Percentiles rank a stretch among this genome's conserved stretches.
These are phyloP conservation scores for Gonatopus flavifemur DNA, from an alignment of 1,140 invertebrate species.

Conservation along the genomic window DNA sequence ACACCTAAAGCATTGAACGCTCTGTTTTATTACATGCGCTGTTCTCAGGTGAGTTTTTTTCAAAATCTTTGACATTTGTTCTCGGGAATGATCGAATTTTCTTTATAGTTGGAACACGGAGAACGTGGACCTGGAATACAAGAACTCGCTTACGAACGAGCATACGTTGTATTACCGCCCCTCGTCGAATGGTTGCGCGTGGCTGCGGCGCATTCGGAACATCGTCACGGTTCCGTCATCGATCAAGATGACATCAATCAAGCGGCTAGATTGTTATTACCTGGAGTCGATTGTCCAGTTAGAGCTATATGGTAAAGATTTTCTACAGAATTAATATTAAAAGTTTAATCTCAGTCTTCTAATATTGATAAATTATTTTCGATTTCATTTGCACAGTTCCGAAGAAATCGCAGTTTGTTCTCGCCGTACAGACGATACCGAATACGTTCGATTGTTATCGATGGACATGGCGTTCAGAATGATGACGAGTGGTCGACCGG, in stretches of 20 bases:
- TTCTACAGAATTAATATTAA: background rate
- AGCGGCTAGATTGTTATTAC: slow-evolving; percentile 79
- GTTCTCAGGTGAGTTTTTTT: slow-evolving; percentile 71
- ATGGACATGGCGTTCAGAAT: slow-evolving; percentile 80
- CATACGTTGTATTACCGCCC: slow-evolving; percentile 83
- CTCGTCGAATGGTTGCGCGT: slow-evolving; percentile 86
- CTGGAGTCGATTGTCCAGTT: slow-evolving; percentile 86
- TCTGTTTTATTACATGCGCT: slow-evolving; percentile 89
- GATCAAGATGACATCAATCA: slow-evolving; percentile 88
- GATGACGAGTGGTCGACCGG: slow-evolving; percentile 72
- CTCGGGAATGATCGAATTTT: slow-evolving; percentile 4
- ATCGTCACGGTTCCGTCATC: slow-evolving; percentile 74
- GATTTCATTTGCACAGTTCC: too few species aligned
- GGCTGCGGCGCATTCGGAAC: slow-evolving; percentile 77
- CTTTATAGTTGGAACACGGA: slow-evolving; percentile 64
- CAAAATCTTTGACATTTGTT: slow-evolving; percentile 3
- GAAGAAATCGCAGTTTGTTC: slow-evolving; percentile 56
- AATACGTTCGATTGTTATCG: slow-evolving; percentile 66
- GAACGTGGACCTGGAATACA: slow-evolving; percentile 64
- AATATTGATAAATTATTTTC: too few species aligned
- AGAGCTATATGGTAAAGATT: slow-evolving; percentile 61
- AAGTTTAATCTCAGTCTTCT: background rate
- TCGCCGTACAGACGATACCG: slow-evolving; percentile 59
- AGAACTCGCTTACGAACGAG: slow-evolving; percentile 82
- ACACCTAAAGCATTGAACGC: slow-evolving; percentile 73